These are phyloP conservation scores for Gallinago media DNA, from an alignment of 2,113 vertebrate species.

Conservation along the genomic window DNA sequence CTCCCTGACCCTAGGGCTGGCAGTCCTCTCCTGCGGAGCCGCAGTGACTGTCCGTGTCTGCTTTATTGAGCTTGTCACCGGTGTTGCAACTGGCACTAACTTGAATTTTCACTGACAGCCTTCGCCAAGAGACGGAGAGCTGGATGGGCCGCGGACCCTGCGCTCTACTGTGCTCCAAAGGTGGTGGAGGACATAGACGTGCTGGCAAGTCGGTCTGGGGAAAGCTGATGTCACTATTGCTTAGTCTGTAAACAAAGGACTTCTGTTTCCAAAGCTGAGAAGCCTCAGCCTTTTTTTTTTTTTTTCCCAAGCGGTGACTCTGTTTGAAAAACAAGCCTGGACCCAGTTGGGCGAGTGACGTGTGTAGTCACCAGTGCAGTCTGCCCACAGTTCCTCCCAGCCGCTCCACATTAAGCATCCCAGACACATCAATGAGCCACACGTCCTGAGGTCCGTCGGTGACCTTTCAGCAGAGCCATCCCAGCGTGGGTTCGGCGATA, in stretches of 20 bases:
- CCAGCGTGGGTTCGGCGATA: rapidly evolving
- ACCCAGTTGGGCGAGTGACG: not conserved
- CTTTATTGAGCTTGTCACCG: not conserved
- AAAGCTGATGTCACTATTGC: not conserved
- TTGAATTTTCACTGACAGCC: not conserved
- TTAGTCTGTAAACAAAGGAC: not conserved
- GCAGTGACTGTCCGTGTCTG: not conserved
- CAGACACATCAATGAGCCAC: rapidly evolving
- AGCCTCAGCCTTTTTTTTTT: not conserved
- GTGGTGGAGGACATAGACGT: not conserved
- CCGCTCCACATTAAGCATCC: not conserved
- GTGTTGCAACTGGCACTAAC: not conserved
- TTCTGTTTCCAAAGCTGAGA: not conserved
- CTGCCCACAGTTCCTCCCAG: not conserved
- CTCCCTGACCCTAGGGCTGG: not conserved
- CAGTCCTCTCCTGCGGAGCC: not conserved
- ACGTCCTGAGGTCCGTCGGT: rapidly evolving
- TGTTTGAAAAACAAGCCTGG: slow-evolving; percentile 19
- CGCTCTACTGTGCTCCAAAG: not conserved
- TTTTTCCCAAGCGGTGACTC: not conserved
- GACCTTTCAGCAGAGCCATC: not conserved
- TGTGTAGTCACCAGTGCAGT: rapidly evolving
- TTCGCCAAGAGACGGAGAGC: not conserved
- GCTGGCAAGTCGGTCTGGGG: not conserved
- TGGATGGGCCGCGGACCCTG: not conserved